These are phyloP conservation scores for Sussaba pulchella DNA, from an alignment of 2,888 invertebrate species.

Conservation along the genomic window DNA sequence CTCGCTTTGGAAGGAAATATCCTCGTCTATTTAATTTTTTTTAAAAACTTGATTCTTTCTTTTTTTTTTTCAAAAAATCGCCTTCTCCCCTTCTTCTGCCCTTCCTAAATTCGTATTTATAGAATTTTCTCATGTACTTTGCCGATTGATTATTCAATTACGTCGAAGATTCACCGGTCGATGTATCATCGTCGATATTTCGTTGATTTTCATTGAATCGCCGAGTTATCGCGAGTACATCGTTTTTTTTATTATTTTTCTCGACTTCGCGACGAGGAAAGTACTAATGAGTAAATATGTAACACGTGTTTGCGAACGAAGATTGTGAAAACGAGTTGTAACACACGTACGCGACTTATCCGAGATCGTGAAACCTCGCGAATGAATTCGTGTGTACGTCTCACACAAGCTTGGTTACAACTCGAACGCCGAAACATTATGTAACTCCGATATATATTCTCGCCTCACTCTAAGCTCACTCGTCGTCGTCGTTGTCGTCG, in stretches of 20 bases:
- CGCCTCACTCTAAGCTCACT: conserved; percentile 45
- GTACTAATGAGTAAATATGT: too few species aligned
- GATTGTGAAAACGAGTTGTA: conserved; percentile 21
- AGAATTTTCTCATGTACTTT: too few species aligned
- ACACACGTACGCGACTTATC: conserved; percentile 39
- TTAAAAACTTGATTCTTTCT: not conserved
- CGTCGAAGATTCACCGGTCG: not conserved
- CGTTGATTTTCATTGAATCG: not conserved
- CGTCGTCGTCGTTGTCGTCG: conserved; percentile 26
- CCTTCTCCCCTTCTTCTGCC: too few species aligned
- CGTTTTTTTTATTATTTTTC: too few species aligned
- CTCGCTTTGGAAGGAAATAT: too few species aligned
- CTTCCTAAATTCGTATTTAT: too few species aligned
- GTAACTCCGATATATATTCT: conserved; percentile 51
- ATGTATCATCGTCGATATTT: not conserved
- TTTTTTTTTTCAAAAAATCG: too few species aligned
- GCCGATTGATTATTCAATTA: not conserved
- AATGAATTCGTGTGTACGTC: conserved; percentile 35
- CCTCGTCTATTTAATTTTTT: not conserved
- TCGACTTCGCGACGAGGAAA: conserved; percentile 8
- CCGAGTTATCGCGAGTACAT: not conserved
- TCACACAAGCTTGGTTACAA: conserved; percentile 28
- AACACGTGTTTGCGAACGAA: conserved; percentile 19
- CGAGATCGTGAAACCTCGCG: conserved; percentile 49
- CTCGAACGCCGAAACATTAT: conserved; percentile 59